Evolutionary conservation across 2,113 vertebrate genomes (phyloP), one percentile per base, ranked within the genome.

Genomic region (Panthera uncia): DNA sequence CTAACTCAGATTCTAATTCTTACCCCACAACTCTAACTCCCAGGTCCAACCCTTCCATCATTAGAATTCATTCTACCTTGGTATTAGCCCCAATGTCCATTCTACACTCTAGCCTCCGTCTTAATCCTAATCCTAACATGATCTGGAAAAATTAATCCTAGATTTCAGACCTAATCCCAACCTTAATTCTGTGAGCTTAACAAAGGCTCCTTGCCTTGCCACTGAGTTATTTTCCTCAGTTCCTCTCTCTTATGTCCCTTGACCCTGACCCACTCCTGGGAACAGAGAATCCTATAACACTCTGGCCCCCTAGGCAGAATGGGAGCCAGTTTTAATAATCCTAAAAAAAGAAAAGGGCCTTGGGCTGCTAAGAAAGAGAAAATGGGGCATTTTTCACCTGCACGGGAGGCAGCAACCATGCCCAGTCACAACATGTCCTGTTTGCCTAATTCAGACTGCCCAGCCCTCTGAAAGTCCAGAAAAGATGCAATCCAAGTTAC

Each of bases 111-210:
- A 68, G 16, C 78, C 33, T 94, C 31, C 31, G 8, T 89, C 41
- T 81, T 97, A 79, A 96, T 96, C 82, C 36, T 97, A 87, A 84
- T 74, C 52, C 63, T 79, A 93, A 71, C 84, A n/a, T 55, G 92
- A 87, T 78, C 55, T 96, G 29, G 76, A 66, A 97, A 86, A 69
- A 7, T 29, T 76, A 91, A 94, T 88, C 84, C 66, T 93, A 88
- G 89, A 66, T 93, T 66, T 55, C 66, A 96, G 91, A 80, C 45
- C 31, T 89, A 79, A 83, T 50, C 61, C 63, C 65, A 93, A 52
- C 38, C 55, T 61, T 83, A 83, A 79, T 86, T 74, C 92, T 61
- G 7, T 7, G 1, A 91, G 13, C 16, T 80, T 89, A 88, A 38
- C 25, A 19, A 94, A 74, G 69, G 8, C 31, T 66, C 33, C 38